phyloP scores from a whole-genome alignment of 37 sponge, comb jelly and placozoan genomes.

The Crambe crambe region DNA sequence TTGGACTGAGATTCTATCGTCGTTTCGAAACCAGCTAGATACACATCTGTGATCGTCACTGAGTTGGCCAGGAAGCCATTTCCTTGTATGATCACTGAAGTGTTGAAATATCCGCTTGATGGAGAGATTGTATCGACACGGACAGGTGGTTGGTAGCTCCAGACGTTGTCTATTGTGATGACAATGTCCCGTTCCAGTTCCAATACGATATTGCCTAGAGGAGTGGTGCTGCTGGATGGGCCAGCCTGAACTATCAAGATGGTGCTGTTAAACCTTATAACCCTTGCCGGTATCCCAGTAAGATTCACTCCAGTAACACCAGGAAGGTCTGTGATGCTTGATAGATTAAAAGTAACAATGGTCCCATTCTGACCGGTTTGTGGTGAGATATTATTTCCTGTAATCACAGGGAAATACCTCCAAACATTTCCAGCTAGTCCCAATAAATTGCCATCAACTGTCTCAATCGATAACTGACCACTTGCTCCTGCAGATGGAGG shows the following conservation, averaged over 20 bases:
- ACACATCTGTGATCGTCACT: slow-evolving; percentile 4
- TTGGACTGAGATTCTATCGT: slow-evolving; percentile 26
- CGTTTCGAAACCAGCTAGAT: slow-evolving; percentile 39
- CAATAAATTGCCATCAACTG: background rate
- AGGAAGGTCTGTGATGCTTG: background rate
- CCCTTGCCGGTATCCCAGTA: slow-evolving; percentile 8
- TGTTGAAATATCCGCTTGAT: slow-evolving; percentile 43
- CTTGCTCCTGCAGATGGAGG: background rate
- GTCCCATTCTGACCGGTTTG: slow-evolving; percentile 70
- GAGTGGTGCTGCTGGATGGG: background rate
- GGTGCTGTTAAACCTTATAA: background rate
- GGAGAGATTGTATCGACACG: background rate
- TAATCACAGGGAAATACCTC: slow-evolving; percentile 52
- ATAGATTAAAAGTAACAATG: slow-evolving; percentile 37
- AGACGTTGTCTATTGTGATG: slow-evolving; percentile 31
- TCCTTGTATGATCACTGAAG: slow-evolving; percentile 28
- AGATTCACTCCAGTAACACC: slow-evolving; percentile 15
- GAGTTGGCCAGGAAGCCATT: slow-evolving; percentile 24
- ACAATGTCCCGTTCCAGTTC: background rate
- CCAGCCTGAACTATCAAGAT: slow-evolving; percentile 31
- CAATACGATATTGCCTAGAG: slow-evolving; percentile 15
- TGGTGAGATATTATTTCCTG: slow-evolving; percentile 33
- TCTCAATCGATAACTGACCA: slow-evolving; percentile 35
- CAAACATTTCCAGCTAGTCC: slow-evolving; percentile 56
- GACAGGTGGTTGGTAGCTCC: slow-evolving; percentile 36